These are phyloP conservation scores for Typhlichthys subterraneus DNA, from an alignment of 2,797 vertebrate genomes.

Conservation along the genomic window DNA sequence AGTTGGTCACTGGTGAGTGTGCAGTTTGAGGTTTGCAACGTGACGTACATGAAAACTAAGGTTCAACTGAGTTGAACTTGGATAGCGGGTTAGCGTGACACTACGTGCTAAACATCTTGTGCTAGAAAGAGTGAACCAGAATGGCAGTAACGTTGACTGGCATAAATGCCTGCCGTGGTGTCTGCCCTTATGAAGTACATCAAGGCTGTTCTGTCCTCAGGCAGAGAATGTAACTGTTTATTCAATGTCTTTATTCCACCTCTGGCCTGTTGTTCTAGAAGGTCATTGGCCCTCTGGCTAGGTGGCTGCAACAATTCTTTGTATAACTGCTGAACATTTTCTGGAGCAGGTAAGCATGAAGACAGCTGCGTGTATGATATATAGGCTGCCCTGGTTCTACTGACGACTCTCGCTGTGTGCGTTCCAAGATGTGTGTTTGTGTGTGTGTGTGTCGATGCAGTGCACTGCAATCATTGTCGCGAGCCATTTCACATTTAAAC, in stretches of 20 bases:
- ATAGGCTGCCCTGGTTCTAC: conserved; percentile 41
- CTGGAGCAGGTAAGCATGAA: conserved; percentile 25
- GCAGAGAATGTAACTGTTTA: conserved; percentile 8
- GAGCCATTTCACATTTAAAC: conserved; percentile 28
- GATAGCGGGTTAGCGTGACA: background rate
- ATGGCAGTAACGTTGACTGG: conserved; percentile 38
- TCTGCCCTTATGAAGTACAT: conserved; percentile 12
- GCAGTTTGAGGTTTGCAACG: conserved; percentile 23
- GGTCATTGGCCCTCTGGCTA: conserved; percentile 47
- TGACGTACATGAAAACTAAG: background rate
- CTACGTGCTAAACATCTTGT: conserved; percentile 15
- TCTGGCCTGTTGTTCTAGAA: conserved; percentile 52
- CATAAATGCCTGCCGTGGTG: conserved; percentile 34
- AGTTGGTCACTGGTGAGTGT: conserved; percentile 34
- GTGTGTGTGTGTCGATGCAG: conserved; percentile 20
- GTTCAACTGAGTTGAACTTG: conserved; percentile 23
- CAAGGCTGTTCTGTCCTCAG: conserved; percentile 36
- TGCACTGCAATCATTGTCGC: conserved; percentile 2
- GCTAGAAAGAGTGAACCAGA: conserved; percentile 11
- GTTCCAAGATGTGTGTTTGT: conserved; percentile 23
- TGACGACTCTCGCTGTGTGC: conserved; percentile 42
- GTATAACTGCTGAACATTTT: conserved; percentile 46
- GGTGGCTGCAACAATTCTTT: conserved; percentile 36
- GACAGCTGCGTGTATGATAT: conserved; percentile 45
- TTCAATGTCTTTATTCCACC: conserved; percentile 20